These are phyloP conservation scores for Astreopora myriophthalma DNA, from an alignment of 64 coral and sea anemone species.

Conservation along the genomic window DNA sequence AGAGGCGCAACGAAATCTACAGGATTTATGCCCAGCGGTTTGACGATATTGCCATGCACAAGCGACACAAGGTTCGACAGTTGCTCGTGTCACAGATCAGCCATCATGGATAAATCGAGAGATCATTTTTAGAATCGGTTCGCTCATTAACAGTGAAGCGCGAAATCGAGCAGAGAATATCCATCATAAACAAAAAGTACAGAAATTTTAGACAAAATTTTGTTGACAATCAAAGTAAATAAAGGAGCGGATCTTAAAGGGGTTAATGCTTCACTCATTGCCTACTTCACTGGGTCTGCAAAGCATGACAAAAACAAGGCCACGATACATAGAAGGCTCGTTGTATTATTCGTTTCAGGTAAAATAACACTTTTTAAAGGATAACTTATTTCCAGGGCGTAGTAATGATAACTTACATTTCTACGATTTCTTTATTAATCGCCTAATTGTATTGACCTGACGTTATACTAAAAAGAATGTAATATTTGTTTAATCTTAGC, in stretches of 20 bases:
- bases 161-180: neutral
- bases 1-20: slow-evolving; percentile 86
- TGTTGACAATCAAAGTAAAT: neutral
- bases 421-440: neutral
- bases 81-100: slow-evolving; percentile 57
- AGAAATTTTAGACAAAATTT: neutral
- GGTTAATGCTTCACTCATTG: too few relatives aligned
- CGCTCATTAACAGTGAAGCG: neutral
- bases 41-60: slow-evolving; percentile 90
- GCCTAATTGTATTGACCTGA: neutral
- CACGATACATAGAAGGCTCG: neutral
- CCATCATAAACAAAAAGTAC: neutral
- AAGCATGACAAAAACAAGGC: too few relatives aligned
- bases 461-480: neutral
- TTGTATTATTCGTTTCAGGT: neutral
- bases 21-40: slow-evolving; percentile 91
- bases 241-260: neutral
- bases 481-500: neutral
- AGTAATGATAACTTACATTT: neutral
- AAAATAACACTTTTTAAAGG: too few relatives aligned
- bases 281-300: too few relatives aligned
- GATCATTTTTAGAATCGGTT: neutral
- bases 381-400: too few relatives aligned
- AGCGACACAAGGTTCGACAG: slow-evolving; percentile 71
- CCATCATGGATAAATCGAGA: neutral